Evolutionary conservation across 2,797 vertebrate species (phyloP), one percentile per base, ranked within the genome.

Genomic region (Limnodromus scolopaceus): DNA sequence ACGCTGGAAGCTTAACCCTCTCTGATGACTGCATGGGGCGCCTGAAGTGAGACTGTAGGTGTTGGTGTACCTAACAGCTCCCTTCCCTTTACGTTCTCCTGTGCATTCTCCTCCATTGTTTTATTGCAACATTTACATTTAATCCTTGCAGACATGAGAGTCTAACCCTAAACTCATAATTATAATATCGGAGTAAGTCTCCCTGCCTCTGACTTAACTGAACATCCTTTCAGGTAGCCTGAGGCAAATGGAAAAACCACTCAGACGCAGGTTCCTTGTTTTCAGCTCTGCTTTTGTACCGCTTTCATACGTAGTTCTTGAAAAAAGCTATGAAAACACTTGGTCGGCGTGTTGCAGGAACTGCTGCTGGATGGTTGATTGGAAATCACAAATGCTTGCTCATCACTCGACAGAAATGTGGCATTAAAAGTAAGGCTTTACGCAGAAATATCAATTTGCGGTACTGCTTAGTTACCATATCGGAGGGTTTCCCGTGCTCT

Each of bases 1-100:
- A 94, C 3, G 9, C 85, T 84, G 92, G 86, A 96, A 90, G 75
- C 88, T 94, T 92, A 96, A 93, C 78, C 66, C 45, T 91, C 92
- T 91, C 68, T 0, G 0, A 74, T 48, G 86, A 70, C 71, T 66
- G 11, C 43, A 86, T n/a, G 49, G 69, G 72, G 81, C 72, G 54
- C 46, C 76, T 80, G 60, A 74, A 63, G 74, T 82, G 48, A 78
- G 61, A 69, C 23, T 57, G 54, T n/a, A 48, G 0, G 0, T 48
- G 18, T 32, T 1, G 1, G 43, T 28, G 25, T n/a, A 60, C 41
- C 72, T 63, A 66, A 16, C 34, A 79, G 27, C 30, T 92, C 60
- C 46, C 16, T 92, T 87, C n/a, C 32, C 36, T 88, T 86, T 36
- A 32, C 13, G 23, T 49, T 88, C 27, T 55, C 51, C 25, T 48